Evolutionary conservation across 2,888 invertebrate species (phyloP).

Genomic region (Cactoblastis cactorum): DNA sequence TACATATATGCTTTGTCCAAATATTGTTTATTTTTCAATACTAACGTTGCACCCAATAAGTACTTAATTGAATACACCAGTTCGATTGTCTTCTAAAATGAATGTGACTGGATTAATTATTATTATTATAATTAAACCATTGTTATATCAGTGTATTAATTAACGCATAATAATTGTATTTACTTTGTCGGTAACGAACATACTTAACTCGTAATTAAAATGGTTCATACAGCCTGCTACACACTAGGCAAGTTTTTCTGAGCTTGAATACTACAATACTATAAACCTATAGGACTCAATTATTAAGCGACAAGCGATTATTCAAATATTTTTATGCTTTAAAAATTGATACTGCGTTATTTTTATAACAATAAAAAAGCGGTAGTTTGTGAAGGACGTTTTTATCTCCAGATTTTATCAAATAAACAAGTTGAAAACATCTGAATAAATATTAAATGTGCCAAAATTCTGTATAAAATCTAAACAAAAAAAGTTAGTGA

Average conservation of each 20-base stretch:
- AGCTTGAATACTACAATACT: conserved; percentile 34
- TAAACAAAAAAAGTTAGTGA: too few relatives aligned
- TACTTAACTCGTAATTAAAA: conserved; percentile 60
- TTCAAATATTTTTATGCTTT: too few relatives aligned
- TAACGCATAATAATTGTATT: conserved; percentile 48
- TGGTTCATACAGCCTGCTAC: conserved; percentile 53
- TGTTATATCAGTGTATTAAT: conserved; percentile 43
- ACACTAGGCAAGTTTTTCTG: conserved; percentile 54
- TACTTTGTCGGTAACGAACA: conserved; percentile 38
- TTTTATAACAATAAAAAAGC: not conserved
- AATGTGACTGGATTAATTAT: too few relatives aligned
- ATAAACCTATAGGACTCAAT: conserved; percentile 27
- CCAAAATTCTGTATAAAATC: too few relatives aligned
- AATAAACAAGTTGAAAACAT: too few relatives aligned
- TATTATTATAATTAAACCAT: not conserved
- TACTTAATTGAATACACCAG: not conserved
- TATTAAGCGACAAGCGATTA: conserved; percentile 28
- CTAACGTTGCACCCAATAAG: too few relatives aligned
- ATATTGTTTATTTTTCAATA: too few relatives aligned
- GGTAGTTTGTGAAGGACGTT: too few relatives aligned
- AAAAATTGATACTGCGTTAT: not conserved
- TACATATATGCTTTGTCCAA: too few relatives aligned
- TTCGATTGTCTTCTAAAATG: not conserved
- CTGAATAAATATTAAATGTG: too few relatives aligned
- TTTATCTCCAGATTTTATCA: too few relatives aligned